Evolutionary conservation across 2,797 vertebrate genomes (phyloP), one percentile per base, ranked within the genome.

Genomic region (Momotus momota): DNA sequence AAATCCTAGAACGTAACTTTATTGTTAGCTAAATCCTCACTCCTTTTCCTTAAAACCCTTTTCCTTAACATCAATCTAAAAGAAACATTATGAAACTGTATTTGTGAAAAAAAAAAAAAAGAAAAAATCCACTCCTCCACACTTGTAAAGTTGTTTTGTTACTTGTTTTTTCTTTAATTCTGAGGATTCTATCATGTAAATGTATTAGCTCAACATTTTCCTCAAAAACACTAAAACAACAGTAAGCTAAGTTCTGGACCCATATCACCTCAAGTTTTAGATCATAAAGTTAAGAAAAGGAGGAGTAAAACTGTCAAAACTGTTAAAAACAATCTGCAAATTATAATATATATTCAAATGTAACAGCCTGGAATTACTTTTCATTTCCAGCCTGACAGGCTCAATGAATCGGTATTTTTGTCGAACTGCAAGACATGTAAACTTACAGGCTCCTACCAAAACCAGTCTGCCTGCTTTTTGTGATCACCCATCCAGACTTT

Each of bases 31-130:
- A 96, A 96, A 90, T 95, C 79, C 88, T 78, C 64, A 66, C 55
- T 88, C 51, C 54, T 89, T 71, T 90, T 89, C 88, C 93, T 95
- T 71, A 94, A 92, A 93, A 85, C 94, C 70, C 87, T 85, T 89
- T 60, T 82, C 80, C 90, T 81, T 95, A 81, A 94, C 90, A 93
- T 25, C 67, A 81, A 29, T 62, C 83, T 81, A 86, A 95, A 89
- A 79, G 55, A 73, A 85, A 90, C 17, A 83, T 72, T 81, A 78
- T 22, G 64, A 10, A 81, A 70, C 62, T 78, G 83, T 43, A 93
- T 90, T 94, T 79, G 31, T 73, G 43, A 89, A 60, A 73, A 90
- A 69, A 83, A 89, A 60, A 73, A 90, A 69, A 83, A 71, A 86
- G 35, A 35, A 35, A 35, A 35, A 35, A 35, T 52, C 48, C 72